Conservation (phyloP, 2,113 vertebrate genomes). For the Hippocampus mohnikei region DNA sequence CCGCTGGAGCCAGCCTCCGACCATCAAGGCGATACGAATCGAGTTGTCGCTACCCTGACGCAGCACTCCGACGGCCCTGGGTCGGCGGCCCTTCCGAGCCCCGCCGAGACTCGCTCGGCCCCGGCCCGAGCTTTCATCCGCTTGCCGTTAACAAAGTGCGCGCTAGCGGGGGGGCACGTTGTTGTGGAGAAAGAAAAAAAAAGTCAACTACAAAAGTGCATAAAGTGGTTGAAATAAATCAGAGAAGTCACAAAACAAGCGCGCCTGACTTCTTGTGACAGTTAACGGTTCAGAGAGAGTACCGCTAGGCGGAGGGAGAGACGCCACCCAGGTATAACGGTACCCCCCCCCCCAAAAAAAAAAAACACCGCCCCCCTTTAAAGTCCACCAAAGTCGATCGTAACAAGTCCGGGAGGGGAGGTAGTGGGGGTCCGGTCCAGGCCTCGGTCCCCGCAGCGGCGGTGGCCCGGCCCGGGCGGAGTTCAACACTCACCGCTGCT, state of each 20-base stretch:
- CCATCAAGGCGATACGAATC: not conserved
- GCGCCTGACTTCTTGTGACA: slow-evolving; percentile 44
- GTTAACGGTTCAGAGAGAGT: slow-evolving; percentile 80
- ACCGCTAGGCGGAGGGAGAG: slow-evolving; percentile 74
- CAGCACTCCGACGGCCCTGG: not conserved
- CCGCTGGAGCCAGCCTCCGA: slow-evolving; percentile 5
- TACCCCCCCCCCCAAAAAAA: slow-evolving; percentile 40
- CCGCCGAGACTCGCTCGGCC: slow-evolving; percentile 24
- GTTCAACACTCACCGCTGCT: slow-evolving; percentile 84
- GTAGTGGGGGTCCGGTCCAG: slow-evolving; percentile 14
- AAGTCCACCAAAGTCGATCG: slow-evolving; percentile 49
- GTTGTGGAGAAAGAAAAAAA: slow-evolving; percentile 49
- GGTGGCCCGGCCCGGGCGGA: slow-evolving; percentile 6
- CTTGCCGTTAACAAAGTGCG: slow-evolving; percentile 32
- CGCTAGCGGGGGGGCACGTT: slow-evolving; percentile 47
- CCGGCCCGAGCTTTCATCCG: slow-evolving; percentile 45
- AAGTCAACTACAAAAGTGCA: slow-evolving; percentile 26
- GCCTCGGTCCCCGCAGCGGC: not conserved
- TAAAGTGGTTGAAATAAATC: slow-evolving; percentile 24
- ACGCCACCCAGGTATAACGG: slow-evolving; percentile 75
- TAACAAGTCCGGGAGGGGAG: slow-evolving; percentile 24
- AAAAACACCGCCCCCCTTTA: slow-evolving; percentile 19
- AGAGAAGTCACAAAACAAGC: slow-evolving; percentile 9
- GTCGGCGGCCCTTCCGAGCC: not conserved
- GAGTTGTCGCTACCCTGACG: slow-evolving; percentile 13